Evolutionary conservation across 2,888 invertebrate genomes (phyloP), one percentile per base, ranked within the genome.

Genomic region (Euzophera pinguis): DNA sequence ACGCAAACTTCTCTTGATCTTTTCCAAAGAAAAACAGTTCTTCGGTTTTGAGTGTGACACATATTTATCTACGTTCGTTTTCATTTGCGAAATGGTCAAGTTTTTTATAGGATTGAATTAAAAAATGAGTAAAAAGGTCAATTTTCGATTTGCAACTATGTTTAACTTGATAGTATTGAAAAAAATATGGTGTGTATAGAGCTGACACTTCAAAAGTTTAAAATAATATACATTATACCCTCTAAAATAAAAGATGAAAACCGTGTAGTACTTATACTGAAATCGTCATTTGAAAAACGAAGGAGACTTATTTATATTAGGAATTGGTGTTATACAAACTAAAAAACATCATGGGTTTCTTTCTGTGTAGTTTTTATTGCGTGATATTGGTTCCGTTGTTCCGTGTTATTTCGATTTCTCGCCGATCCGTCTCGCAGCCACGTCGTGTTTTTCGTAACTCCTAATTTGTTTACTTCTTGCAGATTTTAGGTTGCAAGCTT

Each of bases 401-500:
- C 39, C 39, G 39, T 16, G 38, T 16, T 39, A 17, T 39, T 38
- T 9, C 14, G 32, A 34, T 45, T 32, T 34, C 29, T 16, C 45
- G 34, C n/a, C 45, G 32, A 45, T 45, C 16, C 22, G 47, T 37
- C 47, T 17, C 37, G 47, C 12, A 3, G 37, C 47, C 37, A 37
- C 22, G 35, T 17, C 35, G 17, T 4, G 37, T 8, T 48, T 22
- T 48, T n/a, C 37, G 47, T 17, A 48, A 47, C n/a, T 9, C 10
- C 37, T 22, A 48, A 35, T 37, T 48, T 48, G 47, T 37, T 37
- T 37, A 48, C 22, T 5, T 12, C n/a, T 48, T 37, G 47, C 37
- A 1, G 37, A 37, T 37, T 13, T 32, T 22, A 14, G 3, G n/a
- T 42, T 22, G 42, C n/a, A 42, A 22, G 22, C n/a, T 22, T 22